These are phyloP conservation scores for Sarcophaga caerulescens DNA, from an alignment of 2,888 invertebrate genomes.

Conservation along the genomic window DNA sequence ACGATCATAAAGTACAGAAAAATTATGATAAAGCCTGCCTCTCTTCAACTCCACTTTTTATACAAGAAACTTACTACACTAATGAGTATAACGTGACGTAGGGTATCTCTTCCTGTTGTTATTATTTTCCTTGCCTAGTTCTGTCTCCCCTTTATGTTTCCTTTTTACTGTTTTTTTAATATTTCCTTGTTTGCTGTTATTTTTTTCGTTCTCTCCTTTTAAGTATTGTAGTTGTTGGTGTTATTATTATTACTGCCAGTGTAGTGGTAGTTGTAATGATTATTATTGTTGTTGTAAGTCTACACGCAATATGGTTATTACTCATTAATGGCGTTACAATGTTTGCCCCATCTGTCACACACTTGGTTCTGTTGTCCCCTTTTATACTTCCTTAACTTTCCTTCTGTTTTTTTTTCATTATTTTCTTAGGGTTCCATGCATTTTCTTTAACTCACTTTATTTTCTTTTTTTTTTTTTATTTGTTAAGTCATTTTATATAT, in stretches of 20 bases:
- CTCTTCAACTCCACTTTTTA: no score
- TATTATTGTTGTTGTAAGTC: slow-evolving; percentile 25
- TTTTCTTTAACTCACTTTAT: no score
- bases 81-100: no score
- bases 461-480: no score
- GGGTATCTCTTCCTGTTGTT: no score
- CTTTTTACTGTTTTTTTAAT: not conserved
- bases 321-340: slow-evolving; percentile 75
- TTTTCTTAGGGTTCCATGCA: not conserved
- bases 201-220: not conserved
- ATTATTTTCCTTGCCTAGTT: not conserved
- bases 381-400: slow-evolving; percentile 7
- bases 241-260: slow-evolving; percentile 7
- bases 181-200: slow-evolving; percentile 1
- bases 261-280: slow-evolving; percentile 10
- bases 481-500: no score
- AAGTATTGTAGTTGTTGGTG: slow-evolving; percentile 19
- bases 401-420: not conserved
- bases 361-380: slow-evolving; percentile 33
- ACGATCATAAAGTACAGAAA: no score
- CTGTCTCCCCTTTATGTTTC: not conserved
- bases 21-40: no score
- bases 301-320: slow-evolving; percentile 78
- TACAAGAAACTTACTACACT: no score
- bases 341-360: slow-evolving; percentile 62